phyloP scores from a whole-genome alignment of 1,140 invertebrate genomes.

The Dendrolimus punctatus region DNA sequence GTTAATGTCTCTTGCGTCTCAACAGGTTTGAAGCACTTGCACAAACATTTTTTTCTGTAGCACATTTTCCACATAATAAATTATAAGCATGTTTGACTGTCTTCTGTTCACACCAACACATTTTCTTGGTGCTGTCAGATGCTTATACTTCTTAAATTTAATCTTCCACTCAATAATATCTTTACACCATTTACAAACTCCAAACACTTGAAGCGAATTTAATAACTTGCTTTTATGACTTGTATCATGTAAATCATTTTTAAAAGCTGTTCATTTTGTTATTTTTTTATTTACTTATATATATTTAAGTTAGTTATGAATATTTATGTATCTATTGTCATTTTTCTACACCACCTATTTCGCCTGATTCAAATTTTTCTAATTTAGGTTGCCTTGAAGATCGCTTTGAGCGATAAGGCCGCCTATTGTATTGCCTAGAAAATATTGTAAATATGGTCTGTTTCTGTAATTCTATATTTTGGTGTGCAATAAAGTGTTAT shows the following conservation, averaged over 20 bases:
- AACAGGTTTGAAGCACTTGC: conserved; percentile 84
- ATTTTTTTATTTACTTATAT: no score
- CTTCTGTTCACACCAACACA: conserved; percentile 88
- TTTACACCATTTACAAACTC: conserved; percentile 89
- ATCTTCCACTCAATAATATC: conserved; percentile 95
- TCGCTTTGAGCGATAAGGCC: no score
- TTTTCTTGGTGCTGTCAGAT: conserved; percentile 83
- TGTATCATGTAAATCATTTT: conserved; percentile 88
- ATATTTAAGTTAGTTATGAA: no score
- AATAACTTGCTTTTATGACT: conserved; percentile 82
- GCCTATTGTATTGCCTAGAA: no score
- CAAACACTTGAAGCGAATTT: conserved; percentile 80
- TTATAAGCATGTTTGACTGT: conserved; percentile 89
- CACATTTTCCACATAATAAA: conserved; percentile 83
- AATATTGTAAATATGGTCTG: no score
- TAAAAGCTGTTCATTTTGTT: conserved; percentile 87
- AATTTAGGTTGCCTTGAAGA: no score
- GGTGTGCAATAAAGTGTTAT: no score
- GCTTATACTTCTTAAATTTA: conserved; percentile 95
- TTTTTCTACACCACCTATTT: no score
- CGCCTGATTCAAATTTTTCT: no score
- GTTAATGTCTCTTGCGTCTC: conserved; percentile 18
- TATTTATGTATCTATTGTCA: no score
- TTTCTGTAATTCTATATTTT: no score
- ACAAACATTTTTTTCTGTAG: conserved; percentile 77